These are phyloP conservation scores for Arremon aurantiirostris DNA, from an alignment of 2,797 vertebrate species.

Conservation along the genomic window DNA sequence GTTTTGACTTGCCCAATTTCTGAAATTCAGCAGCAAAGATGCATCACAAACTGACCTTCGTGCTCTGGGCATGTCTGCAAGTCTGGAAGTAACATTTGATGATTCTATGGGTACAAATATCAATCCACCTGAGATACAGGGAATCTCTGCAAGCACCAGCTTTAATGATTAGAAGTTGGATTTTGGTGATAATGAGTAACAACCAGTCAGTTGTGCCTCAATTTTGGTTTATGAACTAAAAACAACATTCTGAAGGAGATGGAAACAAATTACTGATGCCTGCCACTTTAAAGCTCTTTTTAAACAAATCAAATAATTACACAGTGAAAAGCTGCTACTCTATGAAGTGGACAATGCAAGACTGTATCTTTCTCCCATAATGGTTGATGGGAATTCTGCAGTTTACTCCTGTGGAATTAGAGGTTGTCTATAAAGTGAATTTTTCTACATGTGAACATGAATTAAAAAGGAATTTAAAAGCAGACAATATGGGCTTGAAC, in stretches of 20 bases:
- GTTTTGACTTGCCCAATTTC: not conserved
- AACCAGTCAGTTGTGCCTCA: not conserved
- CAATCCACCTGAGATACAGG: not conserved
- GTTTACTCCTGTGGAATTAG: not conserved
- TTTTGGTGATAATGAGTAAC: not conserved
- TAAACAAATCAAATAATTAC: not conserved
- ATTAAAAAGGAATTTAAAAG: not conserved
- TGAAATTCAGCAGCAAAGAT: not conserved
- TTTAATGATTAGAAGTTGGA: not conserved
- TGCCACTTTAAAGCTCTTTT: not conserved
- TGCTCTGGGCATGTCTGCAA: not conserved
- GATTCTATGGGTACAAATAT: not conserved
- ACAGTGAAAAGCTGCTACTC: not conserved
- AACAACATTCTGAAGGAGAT: not conserved
- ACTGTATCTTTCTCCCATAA: not conserved
- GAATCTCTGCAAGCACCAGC: not conserved
- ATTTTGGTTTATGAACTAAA: not conserved
- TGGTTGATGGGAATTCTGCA: not conserved
- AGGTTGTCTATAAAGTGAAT: not conserved
- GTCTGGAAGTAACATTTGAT: not conserved
- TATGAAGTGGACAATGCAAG: not conserved
- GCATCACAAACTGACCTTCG: rapidly evolving
- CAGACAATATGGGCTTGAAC: not conserved
- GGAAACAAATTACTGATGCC: not conserved
- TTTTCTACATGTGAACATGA: not conserved